A percentile compares a stretch with the other conserved stretches of the same genome.
phyloP scores from a whole-genome alignment of 2,797 vertebrate genomes.

The Callimico goeldii region DNA sequence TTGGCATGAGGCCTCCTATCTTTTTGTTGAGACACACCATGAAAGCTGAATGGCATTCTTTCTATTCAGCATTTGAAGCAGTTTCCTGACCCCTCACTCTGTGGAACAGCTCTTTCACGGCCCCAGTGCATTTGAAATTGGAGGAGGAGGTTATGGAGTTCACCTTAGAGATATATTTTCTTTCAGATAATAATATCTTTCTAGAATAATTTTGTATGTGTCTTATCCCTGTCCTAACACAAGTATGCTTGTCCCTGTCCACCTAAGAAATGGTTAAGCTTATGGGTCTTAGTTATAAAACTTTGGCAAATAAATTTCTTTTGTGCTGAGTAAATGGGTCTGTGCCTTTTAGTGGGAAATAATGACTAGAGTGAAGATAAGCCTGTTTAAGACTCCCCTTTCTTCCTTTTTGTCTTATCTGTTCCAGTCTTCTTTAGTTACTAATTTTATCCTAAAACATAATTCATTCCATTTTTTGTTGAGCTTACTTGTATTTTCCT shows the following conservation, averaged over 20 bases:
- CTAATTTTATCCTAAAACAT: conserved; percentile 60
- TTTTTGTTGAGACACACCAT: background rate
- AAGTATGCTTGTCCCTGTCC: background rate
- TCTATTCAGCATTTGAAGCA: background rate
- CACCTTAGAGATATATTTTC: background rate
- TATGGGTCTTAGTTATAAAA: conserved; percentile 14
- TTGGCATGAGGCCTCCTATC: conserved; percentile 7
- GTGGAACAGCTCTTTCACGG: background rate
- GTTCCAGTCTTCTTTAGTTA: conserved; percentile 16
- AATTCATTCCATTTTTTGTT: conserved; percentile 45
- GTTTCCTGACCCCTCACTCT: background rate
- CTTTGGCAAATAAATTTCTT: conserved; percentile 51
- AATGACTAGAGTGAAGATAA: conserved; percentile 36
- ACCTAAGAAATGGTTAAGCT: background rate
- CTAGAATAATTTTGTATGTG: background rate
- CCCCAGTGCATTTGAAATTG: background rate
- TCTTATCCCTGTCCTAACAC: background rate
- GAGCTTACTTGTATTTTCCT: conserved; percentile 37
- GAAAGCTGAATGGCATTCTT: background rate
- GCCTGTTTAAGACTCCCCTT: conserved; percentile 6
- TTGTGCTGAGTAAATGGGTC: conserved; percentile 25
- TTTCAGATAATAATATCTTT: conserved; percentile 8
- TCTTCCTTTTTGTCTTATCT: conserved; percentile 52
- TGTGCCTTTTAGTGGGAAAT: conserved; percentile 40
- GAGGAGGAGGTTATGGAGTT: background rate